A percentile compares a stretch with the other conserved stretches of the same genome.
Evolutionary conservation across 2,113 vertebrate genomes (phyloP).

Genomic region (Ptyas mucosa): DNA sequence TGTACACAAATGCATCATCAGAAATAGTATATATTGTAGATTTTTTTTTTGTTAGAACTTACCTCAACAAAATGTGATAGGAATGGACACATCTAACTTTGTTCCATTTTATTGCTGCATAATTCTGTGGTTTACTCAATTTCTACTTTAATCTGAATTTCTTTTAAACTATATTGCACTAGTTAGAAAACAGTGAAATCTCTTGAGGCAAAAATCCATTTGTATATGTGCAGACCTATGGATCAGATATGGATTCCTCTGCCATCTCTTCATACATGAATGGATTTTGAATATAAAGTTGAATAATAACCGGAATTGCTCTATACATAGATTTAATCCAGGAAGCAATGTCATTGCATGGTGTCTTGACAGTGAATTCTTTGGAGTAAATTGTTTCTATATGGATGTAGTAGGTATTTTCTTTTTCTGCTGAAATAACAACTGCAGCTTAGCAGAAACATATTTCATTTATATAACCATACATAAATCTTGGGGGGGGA

Average conservation of each 20-base stretch:
- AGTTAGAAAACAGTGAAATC: not conserved
- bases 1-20: not conserved
- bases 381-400: not conserved
- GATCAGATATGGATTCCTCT: not conserved
- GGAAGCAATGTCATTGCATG: not conserved
- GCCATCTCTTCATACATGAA: not conserved
- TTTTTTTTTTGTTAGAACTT: not conserved
- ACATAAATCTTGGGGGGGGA: not conserved
- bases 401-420: not conserved
- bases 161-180: not conserved
- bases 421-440: not conserved
- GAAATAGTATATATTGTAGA: not conserved
- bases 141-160: not conserved
- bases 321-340: not conserved
- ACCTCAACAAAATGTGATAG: not conserved
- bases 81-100: not conserved
- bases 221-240: not conserved
- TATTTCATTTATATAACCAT: not conserved
- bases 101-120: not conserved
- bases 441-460: not conserved
- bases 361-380: not conserved
- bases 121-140: not conserved
- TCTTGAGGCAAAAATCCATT: not conserved
- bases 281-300: not conserved
- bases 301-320: not conserved